Evolutionary conservation across 2,888 invertebrate species (phyloP).

Genomic region (Dexiosoma caninum): DNA sequence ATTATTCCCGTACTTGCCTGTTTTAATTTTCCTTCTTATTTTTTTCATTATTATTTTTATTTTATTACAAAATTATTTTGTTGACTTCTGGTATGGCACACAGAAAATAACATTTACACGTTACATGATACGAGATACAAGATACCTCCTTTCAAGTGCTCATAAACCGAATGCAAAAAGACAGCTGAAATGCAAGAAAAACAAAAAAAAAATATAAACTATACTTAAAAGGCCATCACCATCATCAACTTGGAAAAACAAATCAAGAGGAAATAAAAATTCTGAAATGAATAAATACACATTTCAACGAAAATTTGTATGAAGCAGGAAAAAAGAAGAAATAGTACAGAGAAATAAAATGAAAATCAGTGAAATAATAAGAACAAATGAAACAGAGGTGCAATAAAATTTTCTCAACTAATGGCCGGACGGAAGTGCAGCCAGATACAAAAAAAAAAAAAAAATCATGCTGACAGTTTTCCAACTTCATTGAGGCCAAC

Average conservation of each 20-base stretch:
- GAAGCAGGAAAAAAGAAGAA: slow-evolving; percentile 6
- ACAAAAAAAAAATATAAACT: slow-evolving; percentile 5
- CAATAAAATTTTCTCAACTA: slow-evolving; percentile 72
- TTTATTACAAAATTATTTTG: background rate
- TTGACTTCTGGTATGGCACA: slow-evolving; percentile 18
- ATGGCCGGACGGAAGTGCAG: slow-evolving; percentile 65
- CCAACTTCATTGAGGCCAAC: background rate
- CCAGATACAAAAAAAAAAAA: slow-evolving; percentile 33
- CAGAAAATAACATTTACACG: slow-evolving; percentile 35
- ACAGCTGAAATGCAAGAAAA: slow-evolving; percentile 21
- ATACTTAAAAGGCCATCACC: slow-evolving; percentile 45
- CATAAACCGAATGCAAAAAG: slow-evolving; percentile 44
- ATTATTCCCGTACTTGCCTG: no score
- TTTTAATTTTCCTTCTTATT: slow-evolving; percentile 16
- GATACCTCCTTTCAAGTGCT: slow-evolving; percentile 21
- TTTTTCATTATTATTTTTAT: background rate
- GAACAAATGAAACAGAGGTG: slow-evolving; percentile 70
- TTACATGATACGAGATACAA: slow-evolving; percentile 28
- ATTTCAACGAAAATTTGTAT: slow-evolving; percentile 31
- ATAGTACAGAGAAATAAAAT: background rate
- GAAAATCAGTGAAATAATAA: slow-evolving; percentile 30
- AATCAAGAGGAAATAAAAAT: slow-evolving; percentile 57
- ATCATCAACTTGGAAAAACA: slow-evolving; percentile 54
- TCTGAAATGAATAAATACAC: slow-evolving; percentile 47
- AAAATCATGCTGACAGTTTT: slow-evolving; percentile 36